These are phyloP conservation scores for Drosophila rubida DNA, from an alignment of 2,888 invertebrate species.

Conservation along the genomic window DNA sequence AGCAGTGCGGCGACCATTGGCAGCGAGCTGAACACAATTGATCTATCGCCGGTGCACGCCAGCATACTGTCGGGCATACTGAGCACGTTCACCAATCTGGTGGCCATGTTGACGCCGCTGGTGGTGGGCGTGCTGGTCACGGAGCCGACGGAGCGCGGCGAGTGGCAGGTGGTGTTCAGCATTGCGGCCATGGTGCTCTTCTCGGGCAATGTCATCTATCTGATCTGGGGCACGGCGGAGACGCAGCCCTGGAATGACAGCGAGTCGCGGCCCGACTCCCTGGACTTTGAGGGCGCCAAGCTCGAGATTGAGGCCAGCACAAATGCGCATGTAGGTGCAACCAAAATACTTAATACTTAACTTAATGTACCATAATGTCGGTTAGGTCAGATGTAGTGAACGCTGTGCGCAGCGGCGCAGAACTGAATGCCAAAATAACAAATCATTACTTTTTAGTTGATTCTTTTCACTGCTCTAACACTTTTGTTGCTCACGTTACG, in stretches of 20 bases:
- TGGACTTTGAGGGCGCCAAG: slow-evolving; percentile 50
- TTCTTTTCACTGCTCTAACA: slow-evolving; percentile 7
- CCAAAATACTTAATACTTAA: slow-evolving; percentile 17
- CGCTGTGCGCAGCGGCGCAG: slow-evolving; percentile 1
- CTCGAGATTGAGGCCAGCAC: slow-evolving; percentile 30
- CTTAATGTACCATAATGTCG: slow-evolving; percentile 7
- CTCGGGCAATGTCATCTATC: slow-evolving; percentile 88
- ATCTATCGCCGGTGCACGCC: slow-evolving; percentile 88
- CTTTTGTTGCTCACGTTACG: slow-evolving; percentile 14
- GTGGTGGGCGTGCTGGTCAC: slow-evolving; percentile 86
- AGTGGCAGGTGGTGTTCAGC: slow-evolving; percentile 91
- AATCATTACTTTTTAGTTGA: neutral
- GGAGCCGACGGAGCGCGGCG: slow-evolving; percentile 85
- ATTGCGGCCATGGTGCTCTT: slow-evolving; percentile 88
- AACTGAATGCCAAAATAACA: slow-evolving; percentile 28
- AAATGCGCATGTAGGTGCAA: slow-evolving; percentile 4
- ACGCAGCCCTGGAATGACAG: slow-evolving; percentile 87
- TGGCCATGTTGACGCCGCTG: slow-evolving; percentile 87
- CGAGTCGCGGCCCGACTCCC: slow-evolving; percentile 82
- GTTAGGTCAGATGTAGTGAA: slow-evolving; percentile 14
- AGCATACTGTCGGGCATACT: slow-evolving; percentile 88
- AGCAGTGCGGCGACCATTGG: slow-evolving; percentile 84
- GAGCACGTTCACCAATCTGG: slow-evolving; percentile 87
- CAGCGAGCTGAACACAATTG: slow-evolving; percentile 86
- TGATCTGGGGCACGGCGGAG: slow-evolving; percentile 89